Conservation (phyloP, 2,797 vertebrate genomes). For the Sitta carolinensis region DNA sequence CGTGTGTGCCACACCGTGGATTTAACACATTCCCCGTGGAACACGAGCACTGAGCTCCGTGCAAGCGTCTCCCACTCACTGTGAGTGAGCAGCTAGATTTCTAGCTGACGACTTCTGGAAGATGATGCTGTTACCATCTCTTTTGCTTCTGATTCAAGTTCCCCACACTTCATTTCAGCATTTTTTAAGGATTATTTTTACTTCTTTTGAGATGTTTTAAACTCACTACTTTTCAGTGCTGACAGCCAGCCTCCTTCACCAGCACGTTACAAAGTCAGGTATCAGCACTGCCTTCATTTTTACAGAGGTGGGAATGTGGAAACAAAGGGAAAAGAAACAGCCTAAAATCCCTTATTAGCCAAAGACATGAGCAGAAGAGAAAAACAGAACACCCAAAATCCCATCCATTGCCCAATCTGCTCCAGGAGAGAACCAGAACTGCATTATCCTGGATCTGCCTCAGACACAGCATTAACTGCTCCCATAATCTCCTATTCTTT, state of each 20-base stretch:
- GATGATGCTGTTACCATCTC: slow-evolving; percentile 36
- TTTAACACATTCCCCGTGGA: slow-evolving; percentile 32
- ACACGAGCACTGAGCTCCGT: slow-evolving; percentile 37
- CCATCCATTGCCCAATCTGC: neutral
- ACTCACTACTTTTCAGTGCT: neutral
- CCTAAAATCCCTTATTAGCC: neutral
- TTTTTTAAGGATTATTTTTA: slow-evolving; percentile 48
- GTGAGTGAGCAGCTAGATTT: slow-evolving; percentile 44
- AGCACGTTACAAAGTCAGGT: neutral
- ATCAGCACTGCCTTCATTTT: neutral
- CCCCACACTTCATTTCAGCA: slow-evolving; percentile 3
- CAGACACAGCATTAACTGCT: neutral
- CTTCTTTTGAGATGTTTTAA: slow-evolving; percentile 21
- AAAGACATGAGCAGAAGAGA: neutral
- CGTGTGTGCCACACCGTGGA: neutral
- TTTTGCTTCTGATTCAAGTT: slow-evolving; percentile 56
- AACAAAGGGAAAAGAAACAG: neutral
- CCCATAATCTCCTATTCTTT: neutral
- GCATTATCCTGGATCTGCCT: neutral
- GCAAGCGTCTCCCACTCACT: slow-evolving; percentile 58
- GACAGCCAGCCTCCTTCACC: neutral
- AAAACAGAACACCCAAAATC: neutral
- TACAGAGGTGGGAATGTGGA: neutral
- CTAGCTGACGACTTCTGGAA: neutral
- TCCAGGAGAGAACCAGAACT: neutral